Evolutionary conservation across 2,888 invertebrate genomes (phyloP).

Genomic region (Euproctis similis): DNA sequence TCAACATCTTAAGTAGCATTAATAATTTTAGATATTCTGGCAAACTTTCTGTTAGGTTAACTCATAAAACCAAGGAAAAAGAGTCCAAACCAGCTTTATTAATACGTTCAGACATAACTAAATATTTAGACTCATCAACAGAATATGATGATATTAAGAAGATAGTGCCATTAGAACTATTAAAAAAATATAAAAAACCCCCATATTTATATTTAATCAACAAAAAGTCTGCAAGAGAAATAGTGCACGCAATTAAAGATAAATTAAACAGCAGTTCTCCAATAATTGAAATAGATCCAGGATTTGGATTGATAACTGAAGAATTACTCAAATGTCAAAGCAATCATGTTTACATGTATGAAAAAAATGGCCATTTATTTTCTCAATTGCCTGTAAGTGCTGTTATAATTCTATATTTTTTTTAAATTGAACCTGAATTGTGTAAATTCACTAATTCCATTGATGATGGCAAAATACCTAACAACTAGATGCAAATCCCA

Average conservation of each 20-base stretch:
- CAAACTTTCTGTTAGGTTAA: constrained; percentile 30
- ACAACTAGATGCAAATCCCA: too few relatives aligned
- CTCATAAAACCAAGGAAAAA: constrained; percentile 40
- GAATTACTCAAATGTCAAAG: constrained; percentile 72
- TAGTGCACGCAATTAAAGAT: constrained; percentile 44
- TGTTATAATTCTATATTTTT: too few relatives aligned
- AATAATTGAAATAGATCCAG: constrained; percentile 82
- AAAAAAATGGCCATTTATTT: constrained; percentile 69
- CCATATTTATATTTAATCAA: constrained; percentile 64
- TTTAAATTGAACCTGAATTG: too few relatives aligned
- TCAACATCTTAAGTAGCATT: neutral
- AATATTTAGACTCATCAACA: constrained; percentile 42
- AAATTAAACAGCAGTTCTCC: constrained; percentile 42
- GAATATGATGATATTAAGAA: constrained; percentile 44
- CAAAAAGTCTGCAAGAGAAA: constrained; percentile 47
- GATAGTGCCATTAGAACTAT: constrained; percentile 46
- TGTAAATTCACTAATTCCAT: too few relatives aligned
- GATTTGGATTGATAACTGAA: constrained; percentile 78
- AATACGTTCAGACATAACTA: constrained; percentile 48
- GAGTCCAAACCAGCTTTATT: too few relatives aligned
- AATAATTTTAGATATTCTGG: constrained; percentile 7
- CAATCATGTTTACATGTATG: constrained; percentile 75
- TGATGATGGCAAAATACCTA: too few relatives aligned
- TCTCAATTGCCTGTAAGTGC: constrained; percentile 58
- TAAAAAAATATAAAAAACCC: constrained; percentile 53